Evolutionary conservation across 2,113 vertebrate genomes (phyloP).

Genomic region (Heterochromis multidens): DNA sequence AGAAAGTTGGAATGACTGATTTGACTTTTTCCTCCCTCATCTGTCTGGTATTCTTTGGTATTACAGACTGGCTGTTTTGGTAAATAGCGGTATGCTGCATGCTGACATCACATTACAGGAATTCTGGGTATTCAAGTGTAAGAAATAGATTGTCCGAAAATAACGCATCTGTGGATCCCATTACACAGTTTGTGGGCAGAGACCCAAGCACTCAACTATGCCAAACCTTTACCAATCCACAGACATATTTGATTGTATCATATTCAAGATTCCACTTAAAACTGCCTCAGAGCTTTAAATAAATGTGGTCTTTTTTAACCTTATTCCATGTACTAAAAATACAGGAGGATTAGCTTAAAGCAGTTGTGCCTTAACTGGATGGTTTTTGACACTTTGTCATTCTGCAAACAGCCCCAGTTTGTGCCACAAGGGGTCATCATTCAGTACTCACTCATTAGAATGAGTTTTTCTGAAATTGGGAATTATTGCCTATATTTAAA

Average conservation of each 20-base stretch:
- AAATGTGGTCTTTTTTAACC: neutral
- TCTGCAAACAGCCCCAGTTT: neutral
- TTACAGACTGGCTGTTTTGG: constrained; percentile 6
- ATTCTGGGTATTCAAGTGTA: constrained; percentile 24
- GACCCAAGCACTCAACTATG: neutral
- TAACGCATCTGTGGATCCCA: neutral
- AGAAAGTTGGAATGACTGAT: neutral
- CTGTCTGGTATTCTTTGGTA: neutral
- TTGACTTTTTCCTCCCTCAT: neutral
- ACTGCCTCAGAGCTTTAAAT: neutral
- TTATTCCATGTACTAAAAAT: neutral
- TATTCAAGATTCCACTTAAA: neutral
- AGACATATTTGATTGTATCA: neutral
- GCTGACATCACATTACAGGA: constrained; percentile 40
- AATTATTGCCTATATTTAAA: neutral
- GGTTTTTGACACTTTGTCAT: neutral
- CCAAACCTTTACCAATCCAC: neutral
- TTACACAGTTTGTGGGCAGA: neutral
- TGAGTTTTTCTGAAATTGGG: neutral
- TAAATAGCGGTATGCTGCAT: neutral
- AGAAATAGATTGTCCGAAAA: constrained; percentile 7
- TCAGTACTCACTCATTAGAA: neutral
- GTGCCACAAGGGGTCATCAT: neutral
- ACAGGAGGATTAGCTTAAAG: neutral
- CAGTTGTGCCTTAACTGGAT: neutral